Conservation (phyloP, 2,888 invertebrate genomes). For the Drosophila peninsularis region DNA sequence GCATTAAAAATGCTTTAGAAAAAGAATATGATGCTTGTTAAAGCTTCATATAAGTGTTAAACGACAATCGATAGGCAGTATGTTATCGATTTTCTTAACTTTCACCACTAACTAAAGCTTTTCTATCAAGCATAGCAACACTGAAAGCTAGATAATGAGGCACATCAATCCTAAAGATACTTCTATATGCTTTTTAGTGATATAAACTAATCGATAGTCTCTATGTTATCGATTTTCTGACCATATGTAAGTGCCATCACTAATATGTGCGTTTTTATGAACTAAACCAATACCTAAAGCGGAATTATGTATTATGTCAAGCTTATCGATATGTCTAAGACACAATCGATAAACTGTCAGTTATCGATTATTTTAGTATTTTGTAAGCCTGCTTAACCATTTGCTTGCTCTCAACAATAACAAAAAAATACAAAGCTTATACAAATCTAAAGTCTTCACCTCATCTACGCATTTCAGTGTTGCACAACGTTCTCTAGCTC, state of each 20-base stretch:
- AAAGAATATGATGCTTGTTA: too few relatives aligned
- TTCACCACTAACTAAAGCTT: neutral
- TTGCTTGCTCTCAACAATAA: neutral
- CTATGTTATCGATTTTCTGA: neutral
- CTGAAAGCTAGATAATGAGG: neutral
- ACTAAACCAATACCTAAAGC: too few relatives aligned
- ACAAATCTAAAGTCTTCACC: neutral
- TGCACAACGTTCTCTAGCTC: neutral
- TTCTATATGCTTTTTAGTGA: too few relatives aligned
- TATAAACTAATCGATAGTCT: neutral
- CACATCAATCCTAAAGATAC: neutral
- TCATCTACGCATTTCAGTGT: neutral
- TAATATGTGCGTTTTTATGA: too few relatives aligned
- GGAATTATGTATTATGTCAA: too few relatives aligned
- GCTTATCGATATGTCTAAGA: too few relatives aligned
- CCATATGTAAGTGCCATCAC: too few relatives aligned
- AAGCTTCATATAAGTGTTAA: neutral
- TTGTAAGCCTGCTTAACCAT: too few relatives aligned
- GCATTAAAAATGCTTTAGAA: neutral
- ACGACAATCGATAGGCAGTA: neutral
- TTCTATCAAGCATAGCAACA: neutral
- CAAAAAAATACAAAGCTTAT: too few relatives aligned
- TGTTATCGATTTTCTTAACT: neutral
- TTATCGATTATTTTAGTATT: neutral
- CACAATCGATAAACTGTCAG: neutral